These are phyloP conservation scores for Notiomystis cincta DNA, from an alignment of 2,113 vertebrate genomes.

Conservation along the genomic window DNA sequence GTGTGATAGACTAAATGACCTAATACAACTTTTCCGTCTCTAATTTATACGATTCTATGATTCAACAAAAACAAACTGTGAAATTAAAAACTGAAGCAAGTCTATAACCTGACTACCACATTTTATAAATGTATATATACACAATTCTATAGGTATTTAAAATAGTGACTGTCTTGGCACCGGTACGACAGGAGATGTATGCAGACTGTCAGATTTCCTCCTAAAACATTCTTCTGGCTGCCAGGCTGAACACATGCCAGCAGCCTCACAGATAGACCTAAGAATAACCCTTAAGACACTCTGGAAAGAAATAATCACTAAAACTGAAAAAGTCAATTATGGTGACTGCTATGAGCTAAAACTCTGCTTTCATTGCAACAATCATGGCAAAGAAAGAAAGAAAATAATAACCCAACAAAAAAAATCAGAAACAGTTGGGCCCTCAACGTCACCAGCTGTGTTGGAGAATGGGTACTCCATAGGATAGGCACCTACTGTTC, in stretches of 20 bases:
- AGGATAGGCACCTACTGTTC: not conserved
- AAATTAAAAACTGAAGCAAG: constrained; percentile 35
- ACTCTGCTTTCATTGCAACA: not conserved
- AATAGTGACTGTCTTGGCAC: constrained; percentile 10
- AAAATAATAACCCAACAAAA: not conserved
- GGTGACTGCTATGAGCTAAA: not conserved
- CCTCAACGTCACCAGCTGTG: not conserved
- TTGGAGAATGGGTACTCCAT: not conserved
- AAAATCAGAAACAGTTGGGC: not conserved
- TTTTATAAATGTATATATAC: not conserved
- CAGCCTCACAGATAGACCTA: constrained; percentile 23
- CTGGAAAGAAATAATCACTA: not conserved
- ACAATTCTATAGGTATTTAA: not conserved
- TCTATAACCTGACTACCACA: constrained; percentile 12
- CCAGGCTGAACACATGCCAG: constrained; percentile 27
- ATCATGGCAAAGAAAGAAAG: not conserved
- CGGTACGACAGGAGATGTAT: not conserved
- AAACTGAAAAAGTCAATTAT: not conserved
- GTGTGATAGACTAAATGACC: constrained; percentile 40
- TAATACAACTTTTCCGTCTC: constrained; percentile 58
- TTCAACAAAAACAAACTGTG: constrained; percentile 60
- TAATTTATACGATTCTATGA: constrained; percentile 28
- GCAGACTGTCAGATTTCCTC: constrained; percentile 17
- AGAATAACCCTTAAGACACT: constrained; percentile 24
- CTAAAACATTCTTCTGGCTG: constrained; percentile 15